Evolutionary conservation across 30 jellyfish, hydroid and myxozoan species (phyloP), one percentile per base, ranked within the genome.

Genomic region (Aurelia sp.): DNA sequence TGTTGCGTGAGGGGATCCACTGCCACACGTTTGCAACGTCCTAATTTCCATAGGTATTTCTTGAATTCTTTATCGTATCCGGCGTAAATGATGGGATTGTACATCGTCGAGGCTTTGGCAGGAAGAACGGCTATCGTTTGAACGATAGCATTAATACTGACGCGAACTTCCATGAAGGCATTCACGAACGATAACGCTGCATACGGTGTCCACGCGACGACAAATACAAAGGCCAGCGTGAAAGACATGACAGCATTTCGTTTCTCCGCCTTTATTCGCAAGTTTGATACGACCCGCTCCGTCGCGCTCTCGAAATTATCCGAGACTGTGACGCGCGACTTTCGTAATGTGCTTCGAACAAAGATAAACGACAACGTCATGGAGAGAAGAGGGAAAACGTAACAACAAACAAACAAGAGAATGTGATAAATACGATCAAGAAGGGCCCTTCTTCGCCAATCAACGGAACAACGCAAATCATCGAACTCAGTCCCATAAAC

Each of bases 201-300:
- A 60, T 86, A 86, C 44, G 96, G 96, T 19, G 85, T 13, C 96
- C 96, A 86, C 1, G 96, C 83, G 22, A 76, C 13, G 65, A 68
- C 4, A 57, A 86, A 86, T 21, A 76, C 90, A 13, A 66, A 30
- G 41, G 87, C 77, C 90, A 76, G 65, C 3, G 85, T 66, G 70
- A 68, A 74, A 59, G 69, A 76, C 87, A 68, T 86, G 7, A 48
- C 51, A 13, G 80, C 59, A 35, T 62, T 53, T 12, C 89, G 89
- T 20, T 80, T 53, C 80, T 86, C 96, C 4, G 96, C 96, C 44
- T 50, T 76, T 62, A 44, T 22, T 21, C 87, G 51, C 79, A 48
- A 10, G 13, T 68, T 51, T 40, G 70, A 13, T 20, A 82, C n/a
- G 11, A 55, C 85, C 5, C 69, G 47, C 3, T 57, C 31, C 1